Conservation (phyloP, 2,888 invertebrate species). For the Polydesmus complanatus region DNA sequence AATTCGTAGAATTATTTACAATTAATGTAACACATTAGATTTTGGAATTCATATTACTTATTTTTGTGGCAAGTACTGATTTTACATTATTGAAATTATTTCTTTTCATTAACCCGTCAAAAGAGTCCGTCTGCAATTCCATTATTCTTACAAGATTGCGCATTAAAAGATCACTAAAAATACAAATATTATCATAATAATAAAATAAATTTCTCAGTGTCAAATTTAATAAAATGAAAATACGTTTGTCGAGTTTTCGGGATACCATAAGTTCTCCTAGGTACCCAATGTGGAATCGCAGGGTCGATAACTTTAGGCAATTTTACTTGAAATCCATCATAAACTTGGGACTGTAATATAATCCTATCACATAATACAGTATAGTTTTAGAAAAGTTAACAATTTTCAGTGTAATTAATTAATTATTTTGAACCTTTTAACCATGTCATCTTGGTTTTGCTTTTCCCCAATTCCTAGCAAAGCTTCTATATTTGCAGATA, state of each 20-base stretch:
- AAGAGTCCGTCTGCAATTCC: not conserved
- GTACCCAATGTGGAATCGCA: not conserved
- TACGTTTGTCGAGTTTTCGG: not conserved
- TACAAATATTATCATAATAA: not conserved
- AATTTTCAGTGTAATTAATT: not conserved
- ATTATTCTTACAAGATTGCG: not conserved
- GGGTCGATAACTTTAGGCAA: conserved; percentile 12
- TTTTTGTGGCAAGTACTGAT: not conserved
- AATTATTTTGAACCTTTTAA: not conserved
- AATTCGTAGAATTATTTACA: not conserved
- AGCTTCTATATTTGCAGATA: not conserved
- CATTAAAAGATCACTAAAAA: not conserved
- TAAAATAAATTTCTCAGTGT: not conserved
- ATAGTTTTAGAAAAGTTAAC: not conserved
- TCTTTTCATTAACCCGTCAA: not conserved
- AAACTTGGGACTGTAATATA: conserved; percentile 9
- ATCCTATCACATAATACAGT: conserved; percentile 1
- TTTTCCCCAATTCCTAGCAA: not conserved
- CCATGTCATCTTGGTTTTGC: conserved; percentile 1
- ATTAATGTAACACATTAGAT: not conserved
- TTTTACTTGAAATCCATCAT: conserved; percentile 13
- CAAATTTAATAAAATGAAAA: not conserved
- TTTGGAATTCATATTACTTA: not conserved
- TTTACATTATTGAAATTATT: not conserved
- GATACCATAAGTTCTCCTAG: not conserved